Base-by-base conservation (phyloP, 1,140 invertebrate genomes). In the Drosophila sucinea region DNA sequence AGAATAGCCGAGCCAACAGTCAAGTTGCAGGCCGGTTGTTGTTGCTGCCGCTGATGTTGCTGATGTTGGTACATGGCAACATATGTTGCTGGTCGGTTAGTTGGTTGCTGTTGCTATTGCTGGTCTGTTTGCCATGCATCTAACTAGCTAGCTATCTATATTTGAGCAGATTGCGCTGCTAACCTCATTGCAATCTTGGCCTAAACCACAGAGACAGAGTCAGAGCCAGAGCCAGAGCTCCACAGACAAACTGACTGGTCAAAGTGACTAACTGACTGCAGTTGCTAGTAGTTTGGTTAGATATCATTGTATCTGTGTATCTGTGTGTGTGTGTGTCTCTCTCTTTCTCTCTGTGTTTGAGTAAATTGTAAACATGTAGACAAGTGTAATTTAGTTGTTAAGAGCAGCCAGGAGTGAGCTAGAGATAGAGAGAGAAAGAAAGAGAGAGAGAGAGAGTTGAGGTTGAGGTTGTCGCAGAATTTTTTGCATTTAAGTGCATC, bases 361-460 rank as follows among this genome's bases (percentile, higher is more conserved):
- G 74, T 80, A 80, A 77, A 86, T 90, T 80, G 86, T 90, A 77
- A 86, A 90, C 85, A 90, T 79, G 86, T 67, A 79, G 85, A 90
- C 86, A 90, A 90, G 86, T 90, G 86, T 90, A 90, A 90, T 90
- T 90, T 90, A 90, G 86, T 90, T 90, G 86, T 90, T 90, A 86
- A 67, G 44, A 77, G 72, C 51, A 60, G 33, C 23, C 57, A 60
- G 51, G 60, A 65, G 54, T 56, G 56, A 41, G 55, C 64, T 51
- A 40, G 44, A 56, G 23, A 25, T 38, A 33, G 25, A 38, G 33
- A 56, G 41, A 67, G 27, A 62, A 29, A 60, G 41, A 61, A 54
- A 51, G 51, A 62, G 30, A 47, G 23, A 35, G 47, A 44, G 33
- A 17, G 23, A 29, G n/a, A 47, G 70, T n/a, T n/a, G n/a, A n/a